Evolutionary conservation across 2,113 vertebrate species (phyloP), one percentile per base, ranked within the genome.

Genomic region (Columbina picui): DNA sequence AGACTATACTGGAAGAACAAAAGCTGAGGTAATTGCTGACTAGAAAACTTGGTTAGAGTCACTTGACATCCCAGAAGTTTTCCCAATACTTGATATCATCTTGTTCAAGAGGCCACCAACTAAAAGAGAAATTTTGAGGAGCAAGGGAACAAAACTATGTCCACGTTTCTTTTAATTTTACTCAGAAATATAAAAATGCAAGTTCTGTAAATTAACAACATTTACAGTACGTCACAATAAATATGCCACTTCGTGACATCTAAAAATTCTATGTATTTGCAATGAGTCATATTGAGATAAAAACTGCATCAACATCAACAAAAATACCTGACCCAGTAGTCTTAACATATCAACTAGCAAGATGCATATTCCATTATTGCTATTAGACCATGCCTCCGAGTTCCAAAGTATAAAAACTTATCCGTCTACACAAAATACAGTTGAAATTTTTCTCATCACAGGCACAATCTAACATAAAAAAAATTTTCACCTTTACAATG

Each of bases 401-500:
- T 90, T 92, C 81, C 90, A 95, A 95, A 96, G 88, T 97, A 97
- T 94, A 97, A 98, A 97, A 97, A 75, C 96, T 45, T 86, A 90
- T 15, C 73, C 30, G 68, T 85, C 94, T 92, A 97, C 95, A 96
- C 93, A 97, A 97, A 98, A 96, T 94, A 97, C 93, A 82, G 53
- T 56, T 94, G 64, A 68, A 43, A 83, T 85, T 90, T 78, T 53
- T 87, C 96, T 98, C 97, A 96, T 97, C 97, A 98, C 89, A 93
- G 97, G 97, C 97, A 98, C 76, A 98, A 91, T 96, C 98, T 97
- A 98, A 97, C 94, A 95, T 91, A 93, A 97, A 94, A 98, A 98
- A 93, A 96, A 91, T 86, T 83, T 41, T 94, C 60, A 94, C 84
- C 90, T 93, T 93, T 96, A 96, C 49, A 95, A 60, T 59, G 71